Percentiles rank a stretch among this genome's conserved stretches.
phyloP scores from a whole-genome alignment of 2,888 invertebrate species.

The Hetaerina titia region DNA sequence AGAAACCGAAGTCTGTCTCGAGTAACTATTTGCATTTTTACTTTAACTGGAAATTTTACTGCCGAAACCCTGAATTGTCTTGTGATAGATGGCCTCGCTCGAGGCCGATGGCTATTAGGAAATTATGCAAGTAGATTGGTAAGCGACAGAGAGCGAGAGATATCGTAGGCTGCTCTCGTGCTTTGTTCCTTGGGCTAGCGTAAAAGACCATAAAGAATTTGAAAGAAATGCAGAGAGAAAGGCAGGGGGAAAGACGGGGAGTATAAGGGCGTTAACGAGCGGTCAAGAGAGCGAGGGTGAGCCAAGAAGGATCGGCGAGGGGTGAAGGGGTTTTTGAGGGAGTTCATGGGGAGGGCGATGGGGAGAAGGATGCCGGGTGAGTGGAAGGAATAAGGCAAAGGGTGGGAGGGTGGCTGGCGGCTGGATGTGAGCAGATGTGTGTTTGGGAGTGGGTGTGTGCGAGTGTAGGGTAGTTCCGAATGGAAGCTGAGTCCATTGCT shows the following conservation, averaged over 20 bases:
- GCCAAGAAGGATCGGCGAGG: not conserved
- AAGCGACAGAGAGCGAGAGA: not conserved
- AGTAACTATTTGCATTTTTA: too few species aligned
- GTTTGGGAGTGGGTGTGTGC: not conserved
- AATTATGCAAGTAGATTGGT: not conserved
- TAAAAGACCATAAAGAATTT: not conserved
- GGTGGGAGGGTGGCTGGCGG: too few species aligned
- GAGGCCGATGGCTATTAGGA: not conserved
- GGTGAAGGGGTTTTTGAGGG: too few species aligned
- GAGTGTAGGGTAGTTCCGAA: not conserved
- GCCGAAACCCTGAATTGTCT: not conserved
- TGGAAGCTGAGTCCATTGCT: constrained; percentile 62
- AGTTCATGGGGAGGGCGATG: too few species aligned
- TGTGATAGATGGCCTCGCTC: not conserved
- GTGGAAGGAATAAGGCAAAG: too few species aligned
- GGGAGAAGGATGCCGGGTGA: too few species aligned
- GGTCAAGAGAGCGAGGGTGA: not conserved
- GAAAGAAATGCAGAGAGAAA: not conserved
- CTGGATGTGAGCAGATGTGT: too few species aligned
- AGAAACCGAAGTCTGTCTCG: too few species aligned
- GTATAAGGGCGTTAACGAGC: not conserved
- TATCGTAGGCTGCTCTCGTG: not conserved
- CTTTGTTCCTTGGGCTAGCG: not conserved
- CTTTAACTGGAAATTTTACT: too few species aligned
- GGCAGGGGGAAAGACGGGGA: not conserved